Evolutionary conservation across 2,888 invertebrate genomes (phyloP), one percentile per base, ranked within the genome.

Genomic region (Oconnorella tubifera): DNA sequence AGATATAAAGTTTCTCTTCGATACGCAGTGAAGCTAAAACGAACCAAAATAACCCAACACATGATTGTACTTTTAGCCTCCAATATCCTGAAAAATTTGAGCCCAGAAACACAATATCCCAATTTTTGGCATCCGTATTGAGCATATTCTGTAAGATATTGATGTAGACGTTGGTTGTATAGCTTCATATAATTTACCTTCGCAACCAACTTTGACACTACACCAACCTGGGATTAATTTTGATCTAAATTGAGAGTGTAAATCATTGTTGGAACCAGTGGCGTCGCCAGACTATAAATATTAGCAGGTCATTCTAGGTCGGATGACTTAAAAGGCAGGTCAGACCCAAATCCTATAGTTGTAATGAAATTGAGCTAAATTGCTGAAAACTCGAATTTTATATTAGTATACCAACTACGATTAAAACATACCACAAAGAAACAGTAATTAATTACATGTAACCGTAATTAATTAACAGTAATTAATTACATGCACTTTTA

Each of bases 81-180:
- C 53, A 51, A 27, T 51, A 51, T 4, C 10, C 6, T 23, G 14
- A 19, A 23, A 6, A 23, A 6, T 51, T 25, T 51, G 25, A 51
- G 10, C 6, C 6, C 23, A 56, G 10, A 27, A 27, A 27, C 6
- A 56, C 10, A 29, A 10, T 4, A 56, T 29, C 6, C 27, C 14
- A 27, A 6, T 31, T 27, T 31, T 56, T 29, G 29, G 56, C 56
- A 19, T 56, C 6, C 56, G 56, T 10, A 56, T 56, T 6, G 10
- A 28, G 6, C 10, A 6, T 6, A 19, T 51, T 51, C 40, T 40
- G 40, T 19, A 40, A 40, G 40, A 40, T 40, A 19, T 40, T 19
- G 19, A 40, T 40, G 19, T 40, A 14, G 40, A 40, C 19, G 10
- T 40, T 40, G 10, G 10, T 40, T 10, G 10, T 19, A 40, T 40